phyloP scores from a whole-genome alignment of 2,888 invertebrate species.

The Chironomus riparius region DNA sequence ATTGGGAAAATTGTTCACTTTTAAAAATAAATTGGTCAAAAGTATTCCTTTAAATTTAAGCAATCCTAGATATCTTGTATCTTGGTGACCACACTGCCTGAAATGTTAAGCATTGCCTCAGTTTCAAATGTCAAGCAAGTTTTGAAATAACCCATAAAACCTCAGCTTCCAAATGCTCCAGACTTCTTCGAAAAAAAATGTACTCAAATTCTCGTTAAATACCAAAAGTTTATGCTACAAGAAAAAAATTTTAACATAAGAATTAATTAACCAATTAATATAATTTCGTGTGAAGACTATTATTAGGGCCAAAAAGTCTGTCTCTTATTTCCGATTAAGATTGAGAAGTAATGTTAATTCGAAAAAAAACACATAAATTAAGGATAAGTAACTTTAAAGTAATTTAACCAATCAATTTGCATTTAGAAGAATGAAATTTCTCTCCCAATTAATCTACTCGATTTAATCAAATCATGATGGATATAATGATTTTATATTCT shows the following conservation, averaged over 20 bases:
- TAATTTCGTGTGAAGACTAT: slow-evolving; percentile 8
- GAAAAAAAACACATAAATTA: neutral
- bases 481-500: no score
- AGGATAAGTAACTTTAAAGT: neutral
- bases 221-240: neutral
- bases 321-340: neutral
- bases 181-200: no score
- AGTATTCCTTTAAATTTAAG: no score
- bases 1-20: no score
- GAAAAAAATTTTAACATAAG: neutral
- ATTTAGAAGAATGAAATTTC: slow-evolving; percentile 11
- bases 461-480: no score
- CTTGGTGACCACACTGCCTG: no score
- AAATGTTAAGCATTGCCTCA: no score
- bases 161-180: no score
- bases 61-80: no score
- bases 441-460: neutral
- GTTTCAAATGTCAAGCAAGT: no score
- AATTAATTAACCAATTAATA: neutral
- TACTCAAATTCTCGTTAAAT: neutral
- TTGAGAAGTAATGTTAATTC: neutral
- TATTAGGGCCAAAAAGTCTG: slow-evolving; percentile 22
- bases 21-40: no score
- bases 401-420: slow-evolving; percentile 18
- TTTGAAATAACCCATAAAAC: no score